A percentile compares a stretch with the other conserved stretches of the same genome.
These are phyloP conservation scores for Cantharis rustica DNA, from an alignment of 2,888 invertebrate genomes.

Conservation along the genomic window DNA sequence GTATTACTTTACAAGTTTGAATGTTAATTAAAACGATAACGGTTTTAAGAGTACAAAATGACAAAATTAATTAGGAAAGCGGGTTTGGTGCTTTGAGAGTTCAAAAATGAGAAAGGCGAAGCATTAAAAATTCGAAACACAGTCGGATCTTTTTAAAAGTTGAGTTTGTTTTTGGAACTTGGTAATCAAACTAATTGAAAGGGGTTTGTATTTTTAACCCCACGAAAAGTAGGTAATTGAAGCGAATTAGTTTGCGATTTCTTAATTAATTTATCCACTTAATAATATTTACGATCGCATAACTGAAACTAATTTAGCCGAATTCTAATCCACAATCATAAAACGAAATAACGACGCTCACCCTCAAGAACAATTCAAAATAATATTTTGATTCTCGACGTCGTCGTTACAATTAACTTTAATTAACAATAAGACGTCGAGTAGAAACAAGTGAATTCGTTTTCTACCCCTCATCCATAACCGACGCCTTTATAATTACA, in stretches of 20 bases:
- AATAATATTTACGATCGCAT: constrained; percentile 21
- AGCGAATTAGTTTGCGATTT: constrained; percentile 6
- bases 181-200: neutral
- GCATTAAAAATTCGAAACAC: neutral
- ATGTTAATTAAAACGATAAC: neutral
- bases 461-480: constrained; percentile 29
- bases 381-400: constrained; percentile 39
- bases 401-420: constrained; percentile 44
- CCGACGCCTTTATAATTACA: constrained; percentile 33
- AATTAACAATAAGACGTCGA: constrained; percentile 43
- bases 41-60: neutral
- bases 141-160: neutral
- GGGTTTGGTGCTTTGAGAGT: neutral
- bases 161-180: neutral
- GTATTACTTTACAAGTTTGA: neutral
- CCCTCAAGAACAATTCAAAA: constrained; percentile 35
- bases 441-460: constrained; percentile 40
- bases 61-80: neutral
- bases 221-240: neutral
- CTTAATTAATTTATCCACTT: constrained; percentile 26
- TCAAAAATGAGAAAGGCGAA: neutral
- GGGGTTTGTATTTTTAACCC: neutral
- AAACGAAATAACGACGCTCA: constrained; percentile 27
- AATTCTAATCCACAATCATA: constrained; percentile 29
- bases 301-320: constrained; percentile 23